A percentile compares a stretch with the other conserved stretches of the same genome.
Evolutionary conservation across 2,113 vertebrate species (phyloP).

Genomic region (Myodes glareolus): DNA sequence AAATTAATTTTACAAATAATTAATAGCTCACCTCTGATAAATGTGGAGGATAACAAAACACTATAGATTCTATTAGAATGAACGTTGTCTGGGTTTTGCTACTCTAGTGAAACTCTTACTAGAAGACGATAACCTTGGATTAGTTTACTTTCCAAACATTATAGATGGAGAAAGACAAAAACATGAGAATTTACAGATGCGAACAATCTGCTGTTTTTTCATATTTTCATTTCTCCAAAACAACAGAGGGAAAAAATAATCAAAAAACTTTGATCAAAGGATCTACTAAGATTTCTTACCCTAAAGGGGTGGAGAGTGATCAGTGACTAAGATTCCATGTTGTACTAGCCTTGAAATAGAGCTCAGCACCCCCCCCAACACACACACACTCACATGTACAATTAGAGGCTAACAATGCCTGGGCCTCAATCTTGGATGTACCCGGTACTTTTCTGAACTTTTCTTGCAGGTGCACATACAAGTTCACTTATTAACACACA

Average conservation of each 20-base stretch:
- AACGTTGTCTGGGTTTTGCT: not conserved
- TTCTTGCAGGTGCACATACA: not conserved
- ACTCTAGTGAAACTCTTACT: not conserved
- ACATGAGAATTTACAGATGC: not conserved
- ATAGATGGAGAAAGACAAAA: not conserved
- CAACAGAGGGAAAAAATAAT: not conserved
- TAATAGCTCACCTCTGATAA: not conserved
- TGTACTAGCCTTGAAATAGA: not conserved
- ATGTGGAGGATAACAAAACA: not conserved
- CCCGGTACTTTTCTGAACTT: too few species aligned
- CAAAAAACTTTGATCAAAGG: not conserved
- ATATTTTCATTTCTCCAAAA: not conserved
- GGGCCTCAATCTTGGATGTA: not conserved
- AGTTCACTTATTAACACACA: not conserved
- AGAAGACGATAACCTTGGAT: not conserved
- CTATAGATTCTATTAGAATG: not conserved
- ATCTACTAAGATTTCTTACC: not conserved
- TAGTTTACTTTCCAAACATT: constrained; percentile 4
- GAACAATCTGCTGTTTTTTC: not conserved
- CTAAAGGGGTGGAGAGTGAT: not conserved
- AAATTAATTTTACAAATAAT: not conserved
- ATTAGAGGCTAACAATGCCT: not conserved
- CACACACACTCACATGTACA: not conserved
- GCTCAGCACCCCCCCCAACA: not conserved
- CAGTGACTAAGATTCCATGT: not conserved